These are phyloP conservation scores for Siniperca scherzeri DNA, from an alignment of 2,797 vertebrate genomes.

Conservation along the genomic window DNA sequence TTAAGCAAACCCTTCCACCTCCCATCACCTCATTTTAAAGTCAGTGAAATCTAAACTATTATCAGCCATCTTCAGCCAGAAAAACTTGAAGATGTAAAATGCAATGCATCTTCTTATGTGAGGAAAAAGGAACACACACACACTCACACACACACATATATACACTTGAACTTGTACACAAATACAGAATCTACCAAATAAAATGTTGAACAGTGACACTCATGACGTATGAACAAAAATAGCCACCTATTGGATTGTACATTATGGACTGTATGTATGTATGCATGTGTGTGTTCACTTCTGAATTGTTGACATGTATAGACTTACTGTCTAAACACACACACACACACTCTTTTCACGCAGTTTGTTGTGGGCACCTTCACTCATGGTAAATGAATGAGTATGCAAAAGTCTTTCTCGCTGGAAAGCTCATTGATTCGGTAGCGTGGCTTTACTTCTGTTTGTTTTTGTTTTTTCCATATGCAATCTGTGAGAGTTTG, in stretches of 20 bases:
- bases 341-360: constrained; percentile 31
- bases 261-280: constrained; percentile 61
- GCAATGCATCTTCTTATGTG: constrained; percentile 83
- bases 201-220: constrained; percentile 63
- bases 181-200: constrained; percentile 90
- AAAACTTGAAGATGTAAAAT: constrained; percentile 74
- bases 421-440: constrained; percentile 55
- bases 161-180: constrained; percentile 71
- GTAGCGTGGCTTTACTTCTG: constrained; percentile 69
- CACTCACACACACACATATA: constrained; percentile 34
- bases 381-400: constrained; percentile 60
- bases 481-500: constrained; percentile 74
- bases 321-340: constrained; percentile 51
- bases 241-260: constrained; percentile 61
- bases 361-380: constrained; percentile 62
- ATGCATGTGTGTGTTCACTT: constrained; percentile 66
- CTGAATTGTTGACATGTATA: constrained; percentile 60
- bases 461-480: constrained; percentile 47
- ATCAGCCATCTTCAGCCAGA: constrained; percentile 53
- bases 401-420: constrained; percentile 73
- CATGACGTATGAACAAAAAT: constrained; percentile 63
- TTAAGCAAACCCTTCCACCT: constrained; percentile 64
- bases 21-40: constrained; percentile 43
- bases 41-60: constrained; percentile 37
- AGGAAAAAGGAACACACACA: constrained; percentile 51